These are phyloP conservation scores for Sinella curviseta DNA, from an alignment of 1,140 invertebrate species.

Conservation along the genomic window DNA sequence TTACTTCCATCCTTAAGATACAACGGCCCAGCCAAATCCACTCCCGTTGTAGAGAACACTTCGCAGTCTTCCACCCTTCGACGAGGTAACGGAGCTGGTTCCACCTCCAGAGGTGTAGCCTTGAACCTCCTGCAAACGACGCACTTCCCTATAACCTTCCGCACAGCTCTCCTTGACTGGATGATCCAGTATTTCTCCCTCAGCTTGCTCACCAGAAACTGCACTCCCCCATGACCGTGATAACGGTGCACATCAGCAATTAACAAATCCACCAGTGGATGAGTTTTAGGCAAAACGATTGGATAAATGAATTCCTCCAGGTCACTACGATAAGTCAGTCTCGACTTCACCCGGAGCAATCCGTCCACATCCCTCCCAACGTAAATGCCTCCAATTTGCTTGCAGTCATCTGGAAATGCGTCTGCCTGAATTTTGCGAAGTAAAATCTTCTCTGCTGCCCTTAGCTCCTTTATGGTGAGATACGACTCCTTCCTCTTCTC, in stretches of 20 bases:
- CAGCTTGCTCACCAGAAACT: neutral
- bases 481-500: neutral
- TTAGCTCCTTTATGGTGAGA: neutral
- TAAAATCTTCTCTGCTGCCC: neutral
- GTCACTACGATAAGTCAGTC: neutral
- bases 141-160: constrained; percentile 5
- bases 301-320: neutral
- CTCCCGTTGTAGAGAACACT: constrained; percentile 24
- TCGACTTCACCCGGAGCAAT: neutral
- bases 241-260: neutral
- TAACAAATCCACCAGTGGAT: neutral
- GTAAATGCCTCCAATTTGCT: neutral
- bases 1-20: constrained; percentile 45
- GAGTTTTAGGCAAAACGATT: neutral
- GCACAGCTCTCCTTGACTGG: neutral
- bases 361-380: neutral
- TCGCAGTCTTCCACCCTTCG: constrained; percentile 48
- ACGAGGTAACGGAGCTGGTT: constrained; percentile 41
- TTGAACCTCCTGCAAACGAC: neutral
- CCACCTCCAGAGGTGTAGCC: neutral
- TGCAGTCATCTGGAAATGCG: neutral
- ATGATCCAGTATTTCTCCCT: constrained; percentile 6
- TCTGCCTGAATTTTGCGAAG: neutral
- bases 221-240: constrained; percentile 1
- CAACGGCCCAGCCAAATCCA: constrained; percentile 53